These are phyloP conservation scores for Acrobasis repandana DNA, from an alignment of 2,888 invertebrate genomes.

Conservation along the genomic window DNA sequence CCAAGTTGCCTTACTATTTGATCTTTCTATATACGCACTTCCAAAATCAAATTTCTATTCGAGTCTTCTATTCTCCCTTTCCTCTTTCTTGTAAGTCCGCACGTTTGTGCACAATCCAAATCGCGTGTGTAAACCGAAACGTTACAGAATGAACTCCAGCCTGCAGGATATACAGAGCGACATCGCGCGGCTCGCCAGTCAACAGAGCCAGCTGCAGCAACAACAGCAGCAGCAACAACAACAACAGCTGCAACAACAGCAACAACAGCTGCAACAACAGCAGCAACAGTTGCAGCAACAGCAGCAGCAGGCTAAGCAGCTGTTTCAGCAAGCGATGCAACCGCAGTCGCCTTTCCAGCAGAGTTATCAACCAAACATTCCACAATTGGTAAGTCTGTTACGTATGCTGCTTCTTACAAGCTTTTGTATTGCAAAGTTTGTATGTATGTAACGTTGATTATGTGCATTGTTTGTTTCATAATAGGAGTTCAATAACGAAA, in stretches of 20 bases:
- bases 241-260: conserved; percentile 60
- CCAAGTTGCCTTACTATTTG: too few relatives aligned
- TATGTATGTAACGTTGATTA: too few relatives aligned
- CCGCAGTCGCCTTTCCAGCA: conserved; percentile 77
- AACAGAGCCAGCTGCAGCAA: conserved; percentile 77
- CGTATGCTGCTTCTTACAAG: too few relatives aligned
- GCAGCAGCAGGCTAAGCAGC: conserved; percentile 49
- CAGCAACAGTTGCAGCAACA: conserved; percentile 69
- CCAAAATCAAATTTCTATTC: neutral
- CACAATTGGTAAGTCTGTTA: conserved; percentile 73
- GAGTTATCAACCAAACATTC: conserved; percentile 76
- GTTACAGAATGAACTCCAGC: conserved; percentile 93
- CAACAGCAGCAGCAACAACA: conserved; percentile 81
- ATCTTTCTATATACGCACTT: neutral
- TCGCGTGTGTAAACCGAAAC: conserved; percentile 26
- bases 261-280: conserved; percentile 80
- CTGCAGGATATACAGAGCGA: conserved; percentile 97
- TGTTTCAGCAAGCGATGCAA: conserved; percentile 51
- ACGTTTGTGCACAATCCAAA: conserved; percentile 18
- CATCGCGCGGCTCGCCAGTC: conserved; percentile 93
- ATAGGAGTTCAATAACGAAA: too few relatives aligned
- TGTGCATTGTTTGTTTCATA: too few relatives aligned
- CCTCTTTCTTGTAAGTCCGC: neutral
- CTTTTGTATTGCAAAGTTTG: too few relatives aligned
- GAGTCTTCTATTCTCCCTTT: neutral